Evolutionary conservation across 2,888 invertebrate species (phyloP), one percentile per base, ranked within the genome.

Genomic region (Mimachlamys varia): DNA sequence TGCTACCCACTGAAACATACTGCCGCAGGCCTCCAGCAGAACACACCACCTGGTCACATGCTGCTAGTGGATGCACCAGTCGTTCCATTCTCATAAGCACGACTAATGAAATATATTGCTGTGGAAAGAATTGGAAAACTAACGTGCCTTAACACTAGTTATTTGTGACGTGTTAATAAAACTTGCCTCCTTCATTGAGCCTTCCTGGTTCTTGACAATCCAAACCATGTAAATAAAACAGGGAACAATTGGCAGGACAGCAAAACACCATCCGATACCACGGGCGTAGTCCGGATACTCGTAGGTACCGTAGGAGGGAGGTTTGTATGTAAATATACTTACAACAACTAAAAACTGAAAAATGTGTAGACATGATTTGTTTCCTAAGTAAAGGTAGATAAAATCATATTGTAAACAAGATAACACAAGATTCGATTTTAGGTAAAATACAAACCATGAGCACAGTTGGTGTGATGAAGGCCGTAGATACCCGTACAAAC

Each of bases 291-390:
- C 33, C 4, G 76, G 76, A 15, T 76, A 76, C 76, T 76, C 33
- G 33, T 76, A 76, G 0, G 19, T 33, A 27, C 76, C 76, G 33
- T 76, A 76, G 33, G 33, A 15, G 7, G 76, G 76, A 4, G 76
- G 76, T 76, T 76, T 76, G 76, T 76, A 76, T 15, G 27, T 76
- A 33, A 76, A 76, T 33, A 76, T 33, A 15, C 76, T 76, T 12
- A 76, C 76, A 27, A 76, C 33, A 13, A 76, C 76, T 76, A 76
- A 76, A 33, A 76, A 76, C 76, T 76, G 76, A 76, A 76, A 76
- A n/a, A 58, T 53, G 12, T 53, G 12, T 12, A 53, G 19, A 53
- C 7, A 44, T 7, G 44, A 44, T 44, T 44, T 44, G 7, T 44
- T 44, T n/a, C n/a, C n/a, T n/a, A n/a, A n/a, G n/a, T n/a, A n/a